Base-by-base conservation (phyloP, 1,140 invertebrate species). In the Camponotus floridanus region DNA sequence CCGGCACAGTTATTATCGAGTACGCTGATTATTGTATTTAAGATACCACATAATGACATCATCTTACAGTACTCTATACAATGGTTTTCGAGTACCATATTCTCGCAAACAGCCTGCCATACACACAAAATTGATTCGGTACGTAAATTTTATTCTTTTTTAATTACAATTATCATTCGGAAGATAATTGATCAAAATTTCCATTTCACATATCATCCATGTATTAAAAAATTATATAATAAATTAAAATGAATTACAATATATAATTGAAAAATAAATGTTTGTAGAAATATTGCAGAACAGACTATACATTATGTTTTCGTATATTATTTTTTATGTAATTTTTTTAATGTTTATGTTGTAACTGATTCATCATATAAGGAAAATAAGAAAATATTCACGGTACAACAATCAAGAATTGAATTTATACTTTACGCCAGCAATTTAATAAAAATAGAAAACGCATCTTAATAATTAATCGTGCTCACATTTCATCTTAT, bases 31-130 rank as follows among this genome's bases (percentile, higher is more conserved):
- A 21, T 80, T 57, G n/a, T 3, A 13, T 9, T 31, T 62, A 13
- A 15, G 13, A 45, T 61, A 73, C 3, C 1, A 13, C 45, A 51
- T 18, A 73, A 73, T 81, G 67, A 45, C 51, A 36, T 73, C 68
- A 42, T 8, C 39, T 21, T 73, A 36, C 36, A 48, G 4, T 74
- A 31, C 26, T 21, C 26, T 21, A 74, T 36, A 26, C 26, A 61
- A 21, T 26, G 68, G 39, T 83, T 73, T 61, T 48, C 79, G 0
- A 83, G 39, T 45, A n/a, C 26, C 26, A 36, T 74, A n/a, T n/a
- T 62, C 13, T 74, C 13, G 55, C 68, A 26, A 73, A 83, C 39
- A 8, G 48, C 31, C n/a, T 48, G 39, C 39, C 39, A 31, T 59
- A 1, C 26, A 26, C 26, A 26, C 26, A 36, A 74, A 83, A 21